Evolutionary conservation across 2,113 vertebrate genomes (phyloP), one percentile per base, ranked within the genome.

Genomic region (Pedetes capensis): DNA sequence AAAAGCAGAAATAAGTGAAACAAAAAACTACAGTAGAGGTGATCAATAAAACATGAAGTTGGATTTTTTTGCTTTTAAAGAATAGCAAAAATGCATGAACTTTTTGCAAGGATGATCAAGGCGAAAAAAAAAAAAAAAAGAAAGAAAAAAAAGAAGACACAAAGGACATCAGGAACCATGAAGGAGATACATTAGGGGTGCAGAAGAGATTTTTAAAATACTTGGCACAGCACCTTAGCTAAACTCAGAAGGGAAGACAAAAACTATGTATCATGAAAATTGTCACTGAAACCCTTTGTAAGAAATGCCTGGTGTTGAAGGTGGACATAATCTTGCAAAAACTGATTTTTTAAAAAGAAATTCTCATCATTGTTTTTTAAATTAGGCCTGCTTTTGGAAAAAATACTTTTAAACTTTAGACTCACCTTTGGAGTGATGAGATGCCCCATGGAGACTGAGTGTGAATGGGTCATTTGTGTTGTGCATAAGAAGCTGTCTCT

Each of bases 1-100:
- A 63, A 74, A 89, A 85, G 7, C 49, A 91, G 79, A 89, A 93
- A 80, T 76, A 89, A 95, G 42, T 32, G 22, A 96, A 82, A 87
- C 2, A 87, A 76, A 74, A 53, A 61, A 27, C 49, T 75, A 16
- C 22, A 81, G 25, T 51, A 91, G 69, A 87, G 57, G 59, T 85
- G 27, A 81, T 91, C 74, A 69, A 47, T 94, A 93, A 89, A 87
- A 86, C 18, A 37, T 32, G 39, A 81, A 89, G 34, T 81, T 78
- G 49, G 20, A 42, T 16, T 87, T 89, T 79, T 93, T 22, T n/a
- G n/a, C n/a, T n/a, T 86, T 81, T 4, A 66, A 81, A 64, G 29
- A 79, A 72, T 37, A 68, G 59, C 6, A 75, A 69, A 66, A 42
- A 8, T n/a, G 53, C 47, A 59, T 23, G 61, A 44, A 91, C 37